Evolutionary conservation across 2,113 vertebrate genomes (phyloP).

Genomic region (Sorex araneus): DNA sequence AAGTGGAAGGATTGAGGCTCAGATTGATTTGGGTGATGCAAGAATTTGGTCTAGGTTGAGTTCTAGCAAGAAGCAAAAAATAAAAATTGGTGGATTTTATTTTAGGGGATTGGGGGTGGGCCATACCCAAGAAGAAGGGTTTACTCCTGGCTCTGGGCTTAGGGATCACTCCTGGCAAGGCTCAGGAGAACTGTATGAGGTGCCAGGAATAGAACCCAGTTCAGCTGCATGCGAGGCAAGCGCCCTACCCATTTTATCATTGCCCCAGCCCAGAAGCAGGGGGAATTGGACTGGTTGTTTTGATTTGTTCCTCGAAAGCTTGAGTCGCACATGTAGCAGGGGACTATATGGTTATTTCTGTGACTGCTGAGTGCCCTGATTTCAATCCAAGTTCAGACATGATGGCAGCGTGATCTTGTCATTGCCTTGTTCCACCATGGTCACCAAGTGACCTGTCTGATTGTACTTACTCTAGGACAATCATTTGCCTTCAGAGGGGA

Average conservation of each 20-base stretch:
- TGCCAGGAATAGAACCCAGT: too few relatives aligned
- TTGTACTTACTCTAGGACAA: not conserved
- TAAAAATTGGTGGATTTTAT: too few relatives aligned
- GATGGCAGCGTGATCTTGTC: not conserved
- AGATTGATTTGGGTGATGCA: not conserved
- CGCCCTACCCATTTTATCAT: too few relatives aligned
- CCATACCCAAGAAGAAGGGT: too few relatives aligned
- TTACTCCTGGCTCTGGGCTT: too few relatives aligned
- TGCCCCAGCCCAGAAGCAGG: too few relatives aligned
- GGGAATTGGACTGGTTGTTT: not conserved
- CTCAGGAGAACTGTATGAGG: too few relatives aligned
- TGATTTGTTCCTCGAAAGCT: not conserved
- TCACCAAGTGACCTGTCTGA: not conserved
- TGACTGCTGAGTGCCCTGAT: not conserved
- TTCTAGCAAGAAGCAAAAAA: not conserved
- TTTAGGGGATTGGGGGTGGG: too few relatives aligned
- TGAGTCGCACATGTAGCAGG: not conserved
- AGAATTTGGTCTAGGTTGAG: not conserved
- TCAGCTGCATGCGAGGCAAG: too few relatives aligned
- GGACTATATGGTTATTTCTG: not conserved
- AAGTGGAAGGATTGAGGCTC: too few relatives aligned
- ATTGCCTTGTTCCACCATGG: not conserved
- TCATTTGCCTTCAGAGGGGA: not conserved
- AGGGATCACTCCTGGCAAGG: too few relatives aligned
- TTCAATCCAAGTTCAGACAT: not conserved